These are phyloP conservation scores for Laterallus jamaicensis DNA, from an alignment of 2,113 vertebrate species.

Conservation along the genomic window DNA sequence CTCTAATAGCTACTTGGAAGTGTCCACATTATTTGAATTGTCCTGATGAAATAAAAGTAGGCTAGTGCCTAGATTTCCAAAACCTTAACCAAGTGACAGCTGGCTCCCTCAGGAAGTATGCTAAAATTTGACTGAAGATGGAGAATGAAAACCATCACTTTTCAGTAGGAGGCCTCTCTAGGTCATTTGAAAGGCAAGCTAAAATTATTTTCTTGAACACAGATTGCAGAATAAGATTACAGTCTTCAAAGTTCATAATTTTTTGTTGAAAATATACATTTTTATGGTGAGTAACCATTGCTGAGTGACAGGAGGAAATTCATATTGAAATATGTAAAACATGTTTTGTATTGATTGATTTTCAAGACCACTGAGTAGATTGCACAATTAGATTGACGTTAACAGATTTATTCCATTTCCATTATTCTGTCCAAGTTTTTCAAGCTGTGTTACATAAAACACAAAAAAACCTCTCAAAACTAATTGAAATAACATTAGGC, in stretches of 20 bases:
- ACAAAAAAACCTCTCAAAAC: not conserved
- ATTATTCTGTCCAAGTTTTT: conserved; percentile 20
- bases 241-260: not conserved
- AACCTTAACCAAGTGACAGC: conserved; percentile 35
- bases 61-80: not conserved
- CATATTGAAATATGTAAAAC: conserved; percentile 56
- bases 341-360: conserved; percentile 45
- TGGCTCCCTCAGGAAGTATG: conserved; percentile 51
- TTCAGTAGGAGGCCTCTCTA: conserved; percentile 30
- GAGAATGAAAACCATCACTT: conserved; percentile 46
- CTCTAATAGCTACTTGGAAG: not conserved
- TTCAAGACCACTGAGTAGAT: conserved; percentile 32
- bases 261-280: not conserved
- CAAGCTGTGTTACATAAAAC: conserved; percentile 3
- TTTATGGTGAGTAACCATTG: conserved; percentile 7
- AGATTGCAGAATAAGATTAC: not conserved
- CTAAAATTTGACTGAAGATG: conserved; percentile 43
- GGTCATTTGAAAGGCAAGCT: conserved; percentile 34
- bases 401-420: conserved; percentile 48
- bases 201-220: conserved; percentile 1
- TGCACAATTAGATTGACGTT: conserved; percentile 35
- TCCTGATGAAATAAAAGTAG: conserved; percentile 19
- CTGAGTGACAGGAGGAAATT: conserved; percentile 7
- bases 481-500: conserved; percentile 21
- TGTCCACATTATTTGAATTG: not conserved